Evolutionary conservation across 2,113 vertebrate genomes (phyloP), one percentile per base, ranked within the genome.

Genomic region (Oplegnathus fasciatus): DNA sequence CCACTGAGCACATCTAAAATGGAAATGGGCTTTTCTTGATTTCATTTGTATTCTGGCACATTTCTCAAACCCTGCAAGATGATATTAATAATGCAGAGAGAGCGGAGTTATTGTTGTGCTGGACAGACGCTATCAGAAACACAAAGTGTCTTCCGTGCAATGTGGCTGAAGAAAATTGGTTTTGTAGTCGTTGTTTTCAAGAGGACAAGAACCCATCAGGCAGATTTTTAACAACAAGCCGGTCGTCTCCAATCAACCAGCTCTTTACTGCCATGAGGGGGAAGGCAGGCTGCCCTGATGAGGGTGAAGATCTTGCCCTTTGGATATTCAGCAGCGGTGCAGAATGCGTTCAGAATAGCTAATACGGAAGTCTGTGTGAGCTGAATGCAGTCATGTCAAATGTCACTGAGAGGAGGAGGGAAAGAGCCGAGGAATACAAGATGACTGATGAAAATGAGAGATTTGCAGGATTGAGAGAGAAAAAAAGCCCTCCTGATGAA

Each of bases 341-440:
- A 79, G 77, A 70, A 80, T 75, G 88, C 30, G 20, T 54, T 40
- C 30, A 5, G 91, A 92, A 92, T 89, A 67, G 9, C 69, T 75
- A 78, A 89, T 82, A 24, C 3, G 0, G n/a, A 17, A 22, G 58
- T 8, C 44, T 46, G 77, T 86, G 86, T 74, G 80, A 67, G 64
- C 37, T 44, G 82, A 85, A 90, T 72, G 55, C 73, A 58, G 50
- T 5, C 26, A n/a, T 78, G 89, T 85, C 71, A 81, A 54, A 83
- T 83, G 73, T 79, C 79, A 86, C n/a, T 1, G n/a, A 28, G 44
- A 14, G 17, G n/a, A 2, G 50, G 40, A n/a, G 46, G 40, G 44
- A 50, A 20, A 37, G 66, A 60, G 66, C 13, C 0, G 13, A 67
- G 70, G 62, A 62, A 67, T 44, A 71, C 20, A 44, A 78, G 55